Evolutionary conservation across 2,113 vertebrate genomes (phyloP).

Genomic region (rabbit (Oryctolagus cuniculus)): mOryCun1.1 NC_091434.1:58777001-58777500

Average conservation of each 20-base stretch:
- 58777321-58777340: too few relatives aligned
- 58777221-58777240: neutral
- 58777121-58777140: neutral
- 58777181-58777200: neutral
- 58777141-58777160: neutral
- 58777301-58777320: too few relatives aligned
- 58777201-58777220: neutral
- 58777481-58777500: too few relatives aligned
- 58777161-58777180: neutral
- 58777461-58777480: too few relatives aligned
- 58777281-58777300: too few relatives aligned
- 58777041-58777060: conserved; percentile 11
- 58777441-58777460: too few relatives aligned
- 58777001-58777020: neutral
- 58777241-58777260: neutral
- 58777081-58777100: neutral
- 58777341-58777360: too few relatives aligned
- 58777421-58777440: too few relatives aligned
- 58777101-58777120: neutral
- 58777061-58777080: neutral
- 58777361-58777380: too few relatives aligned
- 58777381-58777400: too few relatives aligned
- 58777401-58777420: too few relatives aligned
- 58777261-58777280: neutral
- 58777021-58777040: neutral